Percentiles rank a stretch among this genome's conserved stretches.
Evolutionary conservation across 92 coral and sea anemone genomes (phyloP).

Genomic region (Pocillopora meandrina): DNA sequence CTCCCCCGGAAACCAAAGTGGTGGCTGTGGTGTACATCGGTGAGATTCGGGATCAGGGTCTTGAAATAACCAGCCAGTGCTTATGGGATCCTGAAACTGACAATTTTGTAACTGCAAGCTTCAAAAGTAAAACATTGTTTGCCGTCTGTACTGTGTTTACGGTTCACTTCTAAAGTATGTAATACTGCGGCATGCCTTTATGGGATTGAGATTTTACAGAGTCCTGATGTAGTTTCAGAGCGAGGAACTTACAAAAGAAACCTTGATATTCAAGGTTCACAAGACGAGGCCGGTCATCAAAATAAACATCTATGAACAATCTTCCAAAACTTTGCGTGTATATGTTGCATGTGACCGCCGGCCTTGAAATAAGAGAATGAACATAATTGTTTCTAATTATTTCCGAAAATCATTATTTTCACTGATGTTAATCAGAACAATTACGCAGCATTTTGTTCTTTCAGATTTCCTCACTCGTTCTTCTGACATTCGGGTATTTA

Average conservation of each 20-base stretch:
- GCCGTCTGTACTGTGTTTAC: slow-evolving; percentile 93
- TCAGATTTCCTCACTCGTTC: not conserved
- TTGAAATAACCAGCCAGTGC: slow-evolving; percentile 96
- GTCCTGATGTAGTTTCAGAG: not conserved
- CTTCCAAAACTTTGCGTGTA: not conserved
- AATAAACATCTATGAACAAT: slow-evolving; percentile 8
- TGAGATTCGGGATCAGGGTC: slow-evolving; percentile 94
- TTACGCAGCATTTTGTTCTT: not conserved
- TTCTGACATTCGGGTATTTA: too few relatives aligned
- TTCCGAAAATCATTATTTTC: not conserved
- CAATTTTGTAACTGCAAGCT: slow-evolving; percentile 88
- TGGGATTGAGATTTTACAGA: not conserved
- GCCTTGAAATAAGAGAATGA: not conserved
- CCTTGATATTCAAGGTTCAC: not conserved
- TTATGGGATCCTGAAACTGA: slow-evolving; percentile 90
- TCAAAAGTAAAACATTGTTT: slow-evolving; percentile 78
- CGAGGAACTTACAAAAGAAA: not conserved
- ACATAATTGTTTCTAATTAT: slow-evolving; percentile 11
- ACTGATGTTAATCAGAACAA: not conserved
- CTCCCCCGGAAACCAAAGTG: slow-evolving; percentile 67
- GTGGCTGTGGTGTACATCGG: slow-evolving; percentile 91
- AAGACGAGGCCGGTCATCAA: not conserved
- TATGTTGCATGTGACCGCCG: not conserved
- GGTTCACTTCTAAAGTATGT: slow-evolving; percentile 31
- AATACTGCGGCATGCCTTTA: not conserved